Base-by-base conservation (phyloP, 2,113 vertebrate species). In the Scophthalmus maximus region DNA sequence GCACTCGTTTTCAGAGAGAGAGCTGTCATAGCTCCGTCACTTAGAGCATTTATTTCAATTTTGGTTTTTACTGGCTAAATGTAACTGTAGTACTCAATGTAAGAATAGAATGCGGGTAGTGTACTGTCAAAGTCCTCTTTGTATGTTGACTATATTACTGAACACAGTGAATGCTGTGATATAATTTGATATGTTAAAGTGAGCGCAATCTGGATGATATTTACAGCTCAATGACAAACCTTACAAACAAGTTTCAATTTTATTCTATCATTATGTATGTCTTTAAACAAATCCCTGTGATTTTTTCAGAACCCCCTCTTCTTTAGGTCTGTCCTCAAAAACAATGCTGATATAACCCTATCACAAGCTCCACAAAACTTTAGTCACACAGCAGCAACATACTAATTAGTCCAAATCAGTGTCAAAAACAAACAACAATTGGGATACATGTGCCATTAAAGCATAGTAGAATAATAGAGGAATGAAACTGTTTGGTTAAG, bases 41-140 rank as follows among this genome's bases (percentile, higher is more conserved):
- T 79, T 58, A 50, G 53, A 79, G 34, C 64, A 47, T 81, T 79
- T 68, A 71, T 63, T 78, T 81, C 71, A 78, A 63, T 82, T 84
- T 74, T 22, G 61, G 70, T 82, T 73, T 84, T 67, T 84, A 84
- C 79, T 84, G 63, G 59, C 25, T 55, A 29, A 49, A 78, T 66
- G 22, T 64, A 76, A 73, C 36, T 52, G 51, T 49, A 23, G n/a
- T 69, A 29, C 23, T 17, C 46, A 47, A 74, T 62, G 64, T 75
- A 51, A 69, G 67, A 77, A 63, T 78, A 44, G 60, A 76, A 59
- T 26, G n/a, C 8, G 50, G 68, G 57, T 60, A 42, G 57, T 27
- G 29, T 36, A 46, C 30, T 60, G 6, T 60, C 66, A 78, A 79
- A 60, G 63, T 44, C 38, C 44, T 59, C 25, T 40, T 47, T 85